Evolutionary conservation across 2,888 invertebrate species (phyloP).

Genomic region (Tenthredo amoena): DNA sequence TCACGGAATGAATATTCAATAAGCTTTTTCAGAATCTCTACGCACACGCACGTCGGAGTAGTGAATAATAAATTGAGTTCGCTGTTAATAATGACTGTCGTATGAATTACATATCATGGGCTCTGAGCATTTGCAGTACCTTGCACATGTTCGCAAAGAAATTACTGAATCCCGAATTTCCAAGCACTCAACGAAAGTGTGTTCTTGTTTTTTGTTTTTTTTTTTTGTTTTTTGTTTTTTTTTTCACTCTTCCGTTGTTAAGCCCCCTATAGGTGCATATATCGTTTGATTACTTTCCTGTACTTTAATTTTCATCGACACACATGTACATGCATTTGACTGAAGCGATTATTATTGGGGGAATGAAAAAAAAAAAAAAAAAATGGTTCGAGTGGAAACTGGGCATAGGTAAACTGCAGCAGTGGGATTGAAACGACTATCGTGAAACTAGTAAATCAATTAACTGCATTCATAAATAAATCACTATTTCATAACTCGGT

Average conservation of each 20-base stretch:
- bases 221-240: not conserved
- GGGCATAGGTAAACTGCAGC: slow-evolving; percentile 16
- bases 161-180: slow-evolving; percentile 11
- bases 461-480: slow-evolving; percentile 76
- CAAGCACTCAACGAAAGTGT: slow-evolving; percentile 13
- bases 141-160: not conserved
- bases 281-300: not conserved
- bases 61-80: slow-evolving; percentile 23
- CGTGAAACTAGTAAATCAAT: slow-evolving; percentile 75
- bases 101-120: not conserved
- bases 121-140: not conserved
- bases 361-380: slow-evolving; percentile 53
- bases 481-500: slow-evolving; percentile 75
- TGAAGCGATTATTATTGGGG: slow-evolving; percentile 10
- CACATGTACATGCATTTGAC: not conserved
- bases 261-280: not conserved
- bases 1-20: slow-evolving; percentile 10
- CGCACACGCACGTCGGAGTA: not conserved
- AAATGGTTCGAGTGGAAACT: slow-evolving; percentile 12
- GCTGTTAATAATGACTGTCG: slow-evolving; percentile 41
- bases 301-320: not conserved
- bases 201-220: not conserved
- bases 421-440: slow-evolving; percentile 19
- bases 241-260: not conserved
- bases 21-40: slow-evolving; percentile 8